A percentile compares a stretch with the other conserved stretches of the same genome.
Evolutionary conservation across 2,888 invertebrate genomes (phyloP).

Genomic region (Synanthedon andrenaeformis): DNA sequence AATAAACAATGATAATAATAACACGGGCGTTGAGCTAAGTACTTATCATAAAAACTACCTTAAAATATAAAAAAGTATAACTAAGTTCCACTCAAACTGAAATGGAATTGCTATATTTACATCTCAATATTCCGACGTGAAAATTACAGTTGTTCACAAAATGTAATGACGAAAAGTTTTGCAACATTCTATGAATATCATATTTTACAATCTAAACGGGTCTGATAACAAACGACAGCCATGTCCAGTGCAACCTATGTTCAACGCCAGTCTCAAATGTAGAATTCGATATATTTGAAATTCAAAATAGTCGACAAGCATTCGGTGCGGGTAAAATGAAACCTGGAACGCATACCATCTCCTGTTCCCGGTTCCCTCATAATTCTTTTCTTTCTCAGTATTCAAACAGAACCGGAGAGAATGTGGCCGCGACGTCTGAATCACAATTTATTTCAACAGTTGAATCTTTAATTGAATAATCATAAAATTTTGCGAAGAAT

Average conservation of each 20-base stretch:
- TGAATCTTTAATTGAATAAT: neutral
- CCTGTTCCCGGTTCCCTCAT: neutral
- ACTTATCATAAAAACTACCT: too few relatives aligned
- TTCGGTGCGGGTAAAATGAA: slow-evolving; percentile 21
- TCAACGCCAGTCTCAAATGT: slow-evolving; percentile 56
- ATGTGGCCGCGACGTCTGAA: slow-evolving; percentile 38
- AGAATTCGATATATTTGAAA: slow-evolving; percentile 61
- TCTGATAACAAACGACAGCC: slow-evolving; percentile 23
- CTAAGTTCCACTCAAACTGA: too few relatives aligned
- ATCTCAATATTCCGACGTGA: too few relatives aligned
- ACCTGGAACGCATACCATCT: slow-evolving; percentile 16
- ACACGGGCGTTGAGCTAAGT: too few relatives aligned
- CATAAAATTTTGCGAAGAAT: neutral
- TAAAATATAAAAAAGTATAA: too few relatives aligned
- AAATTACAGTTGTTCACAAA: too few relatives aligned
- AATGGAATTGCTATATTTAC: too few relatives aligned
- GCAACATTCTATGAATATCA: too few relatives aligned
- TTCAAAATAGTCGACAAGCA: slow-evolving; percentile 55
- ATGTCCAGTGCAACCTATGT: slow-evolving; percentile 23
- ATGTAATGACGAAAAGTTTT: too few relatives aligned
- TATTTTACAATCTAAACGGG: neutral
- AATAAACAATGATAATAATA: too few relatives aligned
- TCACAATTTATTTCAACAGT: slow-evolving; percentile 29
- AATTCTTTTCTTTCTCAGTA: slow-evolving; percentile 31
- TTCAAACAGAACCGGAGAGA: slow-evolving; percentile 49